phyloP scores from a whole-genome alignment of 2,113 vertebrate species.

The Theristicus caerulescens region DNA sequence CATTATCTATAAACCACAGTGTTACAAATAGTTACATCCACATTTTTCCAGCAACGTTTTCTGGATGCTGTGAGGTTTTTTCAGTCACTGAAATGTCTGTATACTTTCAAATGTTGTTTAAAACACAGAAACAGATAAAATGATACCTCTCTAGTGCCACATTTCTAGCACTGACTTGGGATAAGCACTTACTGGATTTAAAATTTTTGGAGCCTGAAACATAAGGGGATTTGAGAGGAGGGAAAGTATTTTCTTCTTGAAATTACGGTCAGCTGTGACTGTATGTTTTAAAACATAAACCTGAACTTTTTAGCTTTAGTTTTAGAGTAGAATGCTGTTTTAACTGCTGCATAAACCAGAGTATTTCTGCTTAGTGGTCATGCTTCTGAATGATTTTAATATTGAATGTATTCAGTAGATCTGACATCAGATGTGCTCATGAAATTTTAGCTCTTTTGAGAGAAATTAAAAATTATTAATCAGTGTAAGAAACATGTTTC shows the following conservation, averaged over 20 bases:
- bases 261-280: neutral
- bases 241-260: neutral
- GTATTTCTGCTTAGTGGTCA: neutral
- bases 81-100: neutral
- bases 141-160: neutral
- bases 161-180: neutral
- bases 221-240: neutral
- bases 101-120: neutral
- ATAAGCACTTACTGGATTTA: neutral
- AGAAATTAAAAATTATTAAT: conserved; percentile 62
- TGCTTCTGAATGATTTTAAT: neutral
- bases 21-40: neutral
- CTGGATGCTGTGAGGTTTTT: neutral
- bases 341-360: neutral
- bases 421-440: conserved; percentile 47
- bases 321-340: neutral
- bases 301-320: neutral
- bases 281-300: neutral
- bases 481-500: conserved; percentile 73
- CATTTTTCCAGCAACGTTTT: neutral
- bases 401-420: conserved; percentile 1
- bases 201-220: neutral
- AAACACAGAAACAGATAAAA: neutral
- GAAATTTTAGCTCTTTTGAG: conserved; percentile 50
- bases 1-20: neutral